phyloP scores from a whole-genome alignment of 2,113 vertebrate genomes.

The Ia io region DNA sequence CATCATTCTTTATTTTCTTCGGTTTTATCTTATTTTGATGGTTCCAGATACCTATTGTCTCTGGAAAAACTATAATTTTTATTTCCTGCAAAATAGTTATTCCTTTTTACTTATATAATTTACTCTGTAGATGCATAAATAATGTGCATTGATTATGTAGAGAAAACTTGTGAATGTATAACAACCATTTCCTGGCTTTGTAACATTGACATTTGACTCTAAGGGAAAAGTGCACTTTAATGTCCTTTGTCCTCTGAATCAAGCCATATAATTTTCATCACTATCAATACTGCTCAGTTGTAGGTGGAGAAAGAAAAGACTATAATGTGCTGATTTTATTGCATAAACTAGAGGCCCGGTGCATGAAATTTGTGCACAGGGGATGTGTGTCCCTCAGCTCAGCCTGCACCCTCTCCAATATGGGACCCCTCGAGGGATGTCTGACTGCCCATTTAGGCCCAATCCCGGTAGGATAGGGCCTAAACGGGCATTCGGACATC shows the following conservation, averaged over 20 bases:
- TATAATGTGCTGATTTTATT: background rate
- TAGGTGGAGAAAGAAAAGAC: background rate
- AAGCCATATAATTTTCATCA: slow-evolving; percentile 28
- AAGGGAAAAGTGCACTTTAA: background rate
- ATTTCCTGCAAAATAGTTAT: background rate
- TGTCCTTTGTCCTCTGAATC: background rate
- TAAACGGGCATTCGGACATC: no score
- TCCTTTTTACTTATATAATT: background rate
- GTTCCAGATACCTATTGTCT: background rate
- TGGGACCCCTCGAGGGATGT: no score
- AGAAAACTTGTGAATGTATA: background rate
- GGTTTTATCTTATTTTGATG: background rate
- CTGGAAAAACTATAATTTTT: background rate
- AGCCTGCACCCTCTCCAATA: no score
- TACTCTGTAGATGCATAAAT: background rate
- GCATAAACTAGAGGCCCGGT: background rate
- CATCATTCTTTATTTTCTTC: background rate
- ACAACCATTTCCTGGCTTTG: background rate
- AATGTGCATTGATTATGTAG: background rate
- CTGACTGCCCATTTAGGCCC: no score
- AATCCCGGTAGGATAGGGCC: no score
- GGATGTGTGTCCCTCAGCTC: no score
- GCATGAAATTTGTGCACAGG: no score
- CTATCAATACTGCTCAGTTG: background rate
- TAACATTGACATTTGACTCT: background rate